phyloP scores from a whole-genome alignment of 1,140 invertebrate species.

The Trichonephila clavata region DNA sequence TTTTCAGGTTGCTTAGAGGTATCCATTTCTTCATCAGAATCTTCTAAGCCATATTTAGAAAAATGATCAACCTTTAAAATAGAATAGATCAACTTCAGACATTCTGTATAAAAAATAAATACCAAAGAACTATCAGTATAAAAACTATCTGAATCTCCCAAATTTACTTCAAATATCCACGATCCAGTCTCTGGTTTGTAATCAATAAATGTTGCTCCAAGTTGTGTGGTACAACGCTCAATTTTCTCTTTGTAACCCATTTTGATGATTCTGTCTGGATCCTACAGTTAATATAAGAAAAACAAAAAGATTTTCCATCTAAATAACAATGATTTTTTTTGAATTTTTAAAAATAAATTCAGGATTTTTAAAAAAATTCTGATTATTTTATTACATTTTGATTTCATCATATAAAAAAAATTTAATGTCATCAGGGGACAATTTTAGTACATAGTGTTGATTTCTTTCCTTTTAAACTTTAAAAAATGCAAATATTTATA shows the following conservation, averaged over 20 bases:
- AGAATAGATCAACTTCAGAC: background rate
- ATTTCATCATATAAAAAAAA: no score
- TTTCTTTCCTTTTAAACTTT: no score
- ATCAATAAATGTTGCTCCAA: slow-evolving; percentile 95
- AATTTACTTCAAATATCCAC: slow-evolving; percentile 90
- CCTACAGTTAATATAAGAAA: slow-evolving; percentile 79
- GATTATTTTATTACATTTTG: no score
- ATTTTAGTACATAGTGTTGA: no score
- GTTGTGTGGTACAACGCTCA: slow-evolving; percentile 90
- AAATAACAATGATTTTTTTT: background rate
- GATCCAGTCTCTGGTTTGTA: slow-evolving; percentile 97
- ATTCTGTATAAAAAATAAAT: background rate
- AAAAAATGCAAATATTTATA: no score
- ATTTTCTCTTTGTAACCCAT: slow-evolving; percentile 95
- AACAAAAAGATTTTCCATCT: background rate
- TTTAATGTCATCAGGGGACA: no score
- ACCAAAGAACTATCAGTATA: background rate
- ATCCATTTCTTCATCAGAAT: slow-evolving; percentile 90
- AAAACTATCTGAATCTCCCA: background rate
- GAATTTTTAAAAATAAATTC: background rate
- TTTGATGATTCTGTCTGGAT: slow-evolving; percentile 87
- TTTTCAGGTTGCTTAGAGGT: slow-evolving; percentile 43
- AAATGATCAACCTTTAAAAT: slow-evolving; percentile 93
- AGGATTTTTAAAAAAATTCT: no score
- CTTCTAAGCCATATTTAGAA: slow-evolving; percentile 96